Evolutionary conservation across 2,113 vertebrate species (phyloP).

Genomic region (Phyllostomus hastatus): DNA sequence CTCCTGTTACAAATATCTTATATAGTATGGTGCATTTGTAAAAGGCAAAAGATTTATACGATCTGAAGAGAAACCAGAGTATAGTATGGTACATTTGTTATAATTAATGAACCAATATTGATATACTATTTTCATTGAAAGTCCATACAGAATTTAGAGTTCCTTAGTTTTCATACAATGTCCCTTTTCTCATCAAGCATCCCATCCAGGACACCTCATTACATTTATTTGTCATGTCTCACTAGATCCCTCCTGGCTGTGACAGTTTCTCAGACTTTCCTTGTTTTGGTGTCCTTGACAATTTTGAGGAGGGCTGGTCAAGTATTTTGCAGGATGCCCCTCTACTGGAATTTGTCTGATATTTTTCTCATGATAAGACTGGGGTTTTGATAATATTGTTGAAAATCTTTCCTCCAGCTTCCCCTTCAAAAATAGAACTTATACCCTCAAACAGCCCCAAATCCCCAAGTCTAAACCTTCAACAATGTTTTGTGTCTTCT

Average conservation of each 20-base stretch:
- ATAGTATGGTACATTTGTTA: neutral
- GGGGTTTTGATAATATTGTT: neutral
- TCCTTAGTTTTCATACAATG: neutral
- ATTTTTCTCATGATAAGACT: neutral
- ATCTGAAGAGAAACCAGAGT: too few species aligned
- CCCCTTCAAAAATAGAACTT: neutral
- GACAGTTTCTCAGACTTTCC: neutral
- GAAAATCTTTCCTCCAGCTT: neutral
- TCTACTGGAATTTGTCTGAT: neutral
- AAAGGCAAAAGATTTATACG: too few species aligned
- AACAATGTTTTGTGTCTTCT: neutral
- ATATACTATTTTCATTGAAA: neutral
- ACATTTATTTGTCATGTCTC: neutral
- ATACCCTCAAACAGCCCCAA: neutral
- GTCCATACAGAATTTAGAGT: too few species aligned
- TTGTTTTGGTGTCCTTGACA: neutral
- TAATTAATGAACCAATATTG: neutral
- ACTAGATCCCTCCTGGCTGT: neutral
- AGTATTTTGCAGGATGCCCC: too few species aligned
- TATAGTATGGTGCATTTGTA: neutral
- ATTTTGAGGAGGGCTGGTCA: neutral
- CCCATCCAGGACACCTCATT: too few species aligned
- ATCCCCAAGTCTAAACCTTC: neutral
- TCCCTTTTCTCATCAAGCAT: neutral
- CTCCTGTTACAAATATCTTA: neutral